Evolutionary conservation across 1,140 invertebrate species (phyloP).

Genomic region (Semibalanus balanoides): DNA sequence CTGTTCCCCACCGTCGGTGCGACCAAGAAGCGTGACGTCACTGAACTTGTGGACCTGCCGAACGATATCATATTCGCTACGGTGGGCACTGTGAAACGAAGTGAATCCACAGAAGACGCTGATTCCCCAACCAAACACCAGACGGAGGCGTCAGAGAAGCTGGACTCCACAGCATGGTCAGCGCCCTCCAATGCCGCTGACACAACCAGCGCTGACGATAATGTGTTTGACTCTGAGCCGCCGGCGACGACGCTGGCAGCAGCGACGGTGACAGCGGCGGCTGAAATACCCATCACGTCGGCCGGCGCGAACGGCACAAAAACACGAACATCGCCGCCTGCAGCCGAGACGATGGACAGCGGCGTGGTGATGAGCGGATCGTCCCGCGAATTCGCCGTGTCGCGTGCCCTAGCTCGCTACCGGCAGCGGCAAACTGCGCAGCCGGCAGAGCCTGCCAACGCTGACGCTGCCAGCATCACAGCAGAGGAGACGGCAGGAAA

Average conservation of each 20-base stretch:
- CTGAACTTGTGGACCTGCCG: too few relatives aligned
- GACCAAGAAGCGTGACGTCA: too few relatives aligned
- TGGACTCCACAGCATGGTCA: conserved; percentile 8
- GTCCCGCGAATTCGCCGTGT: conserved; percentile 68
- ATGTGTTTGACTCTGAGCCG: neutral
- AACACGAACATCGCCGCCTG: conserved; percentile 28
- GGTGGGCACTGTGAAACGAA: too few relatives aligned
- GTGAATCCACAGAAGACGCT: too few relatives aligned
- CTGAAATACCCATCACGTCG: too few relatives aligned
- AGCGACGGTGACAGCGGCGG: too few relatives aligned
- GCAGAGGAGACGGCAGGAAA: too few relatives aligned
- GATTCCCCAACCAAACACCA: too few relatives aligned
- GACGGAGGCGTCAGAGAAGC: conserved; percentile 8
- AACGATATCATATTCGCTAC: too few relatives aligned
- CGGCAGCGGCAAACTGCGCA: conserved; percentile 44
- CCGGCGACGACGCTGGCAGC: neutral
- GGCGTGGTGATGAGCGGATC: conserved; percentile 36
- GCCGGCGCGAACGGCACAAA: conserved; percentile 29
- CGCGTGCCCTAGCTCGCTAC: conserved; percentile 63
- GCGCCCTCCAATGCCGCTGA: neutral
- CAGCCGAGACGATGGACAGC: conserved; percentile 13
- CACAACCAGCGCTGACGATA: conserved; percentile 5
- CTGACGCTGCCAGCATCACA: too few relatives aligned
- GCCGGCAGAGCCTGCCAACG: too few relatives aligned
- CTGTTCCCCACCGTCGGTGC: too few relatives aligned